phyloP scores from a whole-genome alignment of 2,888 invertebrate species.

The Nasonovia ribisnigri region DNA sequence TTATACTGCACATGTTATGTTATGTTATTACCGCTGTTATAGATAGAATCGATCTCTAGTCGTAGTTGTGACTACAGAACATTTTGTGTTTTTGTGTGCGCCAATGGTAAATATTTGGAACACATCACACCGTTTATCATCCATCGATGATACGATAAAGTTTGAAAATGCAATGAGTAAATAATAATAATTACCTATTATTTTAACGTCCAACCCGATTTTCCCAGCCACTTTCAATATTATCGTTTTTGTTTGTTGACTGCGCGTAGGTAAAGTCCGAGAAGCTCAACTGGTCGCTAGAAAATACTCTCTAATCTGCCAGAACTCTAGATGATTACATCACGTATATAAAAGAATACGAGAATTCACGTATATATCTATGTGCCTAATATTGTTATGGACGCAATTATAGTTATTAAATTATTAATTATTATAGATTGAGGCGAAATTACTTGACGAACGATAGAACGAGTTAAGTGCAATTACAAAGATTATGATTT shows the following conservation, averaged over 20 bases:
- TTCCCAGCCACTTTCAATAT: background rate
- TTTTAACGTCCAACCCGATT: background rate
- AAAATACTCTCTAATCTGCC: background rate
- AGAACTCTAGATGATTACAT: background rate
- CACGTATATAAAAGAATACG: no score
- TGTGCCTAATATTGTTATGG: background rate
- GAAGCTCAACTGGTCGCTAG: no score
- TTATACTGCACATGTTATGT: background rate
- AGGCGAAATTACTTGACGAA: background rate
- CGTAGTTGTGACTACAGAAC: no score
- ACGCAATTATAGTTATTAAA: background rate
- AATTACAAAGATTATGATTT: background rate
- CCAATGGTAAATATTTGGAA: no score
- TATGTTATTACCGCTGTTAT: no score
- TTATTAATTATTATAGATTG: background rate
- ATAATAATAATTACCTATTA: background rate
- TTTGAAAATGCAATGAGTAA: no score
- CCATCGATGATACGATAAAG: no score
- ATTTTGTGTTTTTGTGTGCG: no score
- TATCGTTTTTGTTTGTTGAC: background rate
- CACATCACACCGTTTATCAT: no score
- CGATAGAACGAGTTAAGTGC: background rate
- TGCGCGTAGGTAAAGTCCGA: background rate
- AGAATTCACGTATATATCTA: no score
- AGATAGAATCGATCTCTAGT: no score